Percentiles rank a stretch among this genome's conserved stretches.
Evolutionary conservation across 2,113 vertebrate genomes (phyloP).

Genomic region (Phylloscopus trochiloides): DNA sequence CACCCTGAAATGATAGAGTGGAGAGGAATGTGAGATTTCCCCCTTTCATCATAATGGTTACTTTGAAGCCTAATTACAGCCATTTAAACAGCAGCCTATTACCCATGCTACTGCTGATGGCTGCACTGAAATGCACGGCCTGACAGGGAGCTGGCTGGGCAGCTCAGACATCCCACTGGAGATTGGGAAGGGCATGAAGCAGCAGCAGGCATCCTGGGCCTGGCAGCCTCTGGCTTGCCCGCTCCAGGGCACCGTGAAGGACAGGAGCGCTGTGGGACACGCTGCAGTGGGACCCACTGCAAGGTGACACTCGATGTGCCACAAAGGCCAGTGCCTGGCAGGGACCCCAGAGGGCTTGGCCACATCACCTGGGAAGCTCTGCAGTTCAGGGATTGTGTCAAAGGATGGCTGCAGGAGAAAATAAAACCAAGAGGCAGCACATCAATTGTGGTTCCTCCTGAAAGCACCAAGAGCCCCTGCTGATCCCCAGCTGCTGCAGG

Average conservation of each 20-base stretch:
- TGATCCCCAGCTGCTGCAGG: not conserved
- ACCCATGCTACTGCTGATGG: not conserved
- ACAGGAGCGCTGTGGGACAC: accelerated
- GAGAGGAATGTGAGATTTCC: constrained; percentile 51
- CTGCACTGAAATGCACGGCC: not conserved
- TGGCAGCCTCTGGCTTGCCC: not conserved
- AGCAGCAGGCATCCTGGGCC: not conserved
- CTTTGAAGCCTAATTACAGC: constrained; percentile 64
- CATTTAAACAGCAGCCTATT: not conserved
- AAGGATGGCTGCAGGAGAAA: not conserved
- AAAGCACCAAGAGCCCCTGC: not conserved
- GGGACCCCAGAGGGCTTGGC: not conserved
- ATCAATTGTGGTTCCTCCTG: not conserved
- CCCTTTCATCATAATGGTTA: constrained; percentile 57
- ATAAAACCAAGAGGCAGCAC: not conserved
- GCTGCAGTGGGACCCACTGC: accelerated
- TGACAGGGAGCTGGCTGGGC: not conserved
- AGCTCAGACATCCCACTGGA: not conserved
- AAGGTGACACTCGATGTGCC: accelerated
- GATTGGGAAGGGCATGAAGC: not conserved
- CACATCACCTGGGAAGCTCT: not conserved
- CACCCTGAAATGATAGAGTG: constrained; percentile 29
- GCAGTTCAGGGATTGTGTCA: not conserved
- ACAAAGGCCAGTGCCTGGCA: not conserved
- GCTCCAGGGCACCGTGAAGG: accelerated